A percentile compares a stretch with the other conserved stretches of the same genome.
These are phyloP conservation scores for Tenebrosternarchus preto DNA, from an alignment of 2,113 vertebrate genomes.

Conservation along the genomic window DNA sequence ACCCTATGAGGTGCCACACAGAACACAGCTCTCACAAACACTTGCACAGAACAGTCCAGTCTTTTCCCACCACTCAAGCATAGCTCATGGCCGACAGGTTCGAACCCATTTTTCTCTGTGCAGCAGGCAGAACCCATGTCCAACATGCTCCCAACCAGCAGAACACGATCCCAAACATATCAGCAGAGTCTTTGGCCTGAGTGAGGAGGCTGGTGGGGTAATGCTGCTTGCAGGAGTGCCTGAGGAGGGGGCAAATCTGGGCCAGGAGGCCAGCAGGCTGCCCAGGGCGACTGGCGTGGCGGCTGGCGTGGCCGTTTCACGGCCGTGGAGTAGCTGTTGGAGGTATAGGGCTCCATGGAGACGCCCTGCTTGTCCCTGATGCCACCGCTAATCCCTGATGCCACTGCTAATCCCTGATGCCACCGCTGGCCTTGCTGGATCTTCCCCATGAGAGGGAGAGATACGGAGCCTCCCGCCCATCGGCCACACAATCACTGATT, in stretches of 20 bases:
- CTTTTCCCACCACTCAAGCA: too few species aligned
- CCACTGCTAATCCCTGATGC: conserved; percentile 61
- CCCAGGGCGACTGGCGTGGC: neutral
- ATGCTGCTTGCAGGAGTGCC: neutral
- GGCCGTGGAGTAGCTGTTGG: neutral
- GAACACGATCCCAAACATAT: conserved; percentile 66
- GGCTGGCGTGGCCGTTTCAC: too few species aligned
- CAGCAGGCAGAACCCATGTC: conserved; percentile 85
- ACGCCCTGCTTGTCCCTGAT: conserved; percentile 60
- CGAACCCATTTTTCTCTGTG: conserved; percentile 81
- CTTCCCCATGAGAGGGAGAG: too few species aligned
- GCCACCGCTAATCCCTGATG: conserved; percentile 61
- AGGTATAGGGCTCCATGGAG: conserved; percentile 41
- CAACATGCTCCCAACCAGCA: conserved; percentile 36
- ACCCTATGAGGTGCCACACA: too few species aligned
- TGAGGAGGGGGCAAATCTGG: neutral
- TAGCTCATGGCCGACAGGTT: too few species aligned
- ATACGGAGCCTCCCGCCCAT: conserved; percentile 60
- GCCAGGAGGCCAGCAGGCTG: neutral
- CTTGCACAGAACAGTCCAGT: neutral
- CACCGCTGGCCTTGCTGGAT: conserved; percentile 62
- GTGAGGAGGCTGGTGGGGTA: conserved; percentile 1
- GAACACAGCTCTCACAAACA: neutral
- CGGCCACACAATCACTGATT: conserved; percentile 76
- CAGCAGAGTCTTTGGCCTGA: conserved; percentile 11